phyloP scores from a whole-genome alignment of 2,888 invertebrate species.

The Clistopyga incitator region DNA sequence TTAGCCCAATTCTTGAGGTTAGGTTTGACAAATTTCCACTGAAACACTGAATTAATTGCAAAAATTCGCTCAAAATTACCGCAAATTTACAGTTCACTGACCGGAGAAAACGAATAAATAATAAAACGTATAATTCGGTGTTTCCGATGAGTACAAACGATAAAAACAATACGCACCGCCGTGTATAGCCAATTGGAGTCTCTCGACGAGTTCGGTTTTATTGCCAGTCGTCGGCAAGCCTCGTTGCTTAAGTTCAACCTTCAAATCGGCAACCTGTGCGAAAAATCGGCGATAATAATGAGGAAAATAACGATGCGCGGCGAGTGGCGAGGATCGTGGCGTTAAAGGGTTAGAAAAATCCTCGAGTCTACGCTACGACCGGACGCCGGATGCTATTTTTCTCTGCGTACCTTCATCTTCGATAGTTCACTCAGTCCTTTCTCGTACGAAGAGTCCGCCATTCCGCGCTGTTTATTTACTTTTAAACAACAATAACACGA shows the following conservation, averaged over 20 bases:
- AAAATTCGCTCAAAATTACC: not conserved
- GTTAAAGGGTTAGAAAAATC: slow-evolving; percentile 64
- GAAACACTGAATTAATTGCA: no score
- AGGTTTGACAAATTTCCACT: no score
- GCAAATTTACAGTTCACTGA: no score
- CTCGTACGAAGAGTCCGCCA: slow-evolving; percentile 83
- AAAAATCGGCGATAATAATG: slow-evolving; percentile 69
- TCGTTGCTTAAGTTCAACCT: slow-evolving; percentile 92
- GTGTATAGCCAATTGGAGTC: slow-evolving; percentile 89
- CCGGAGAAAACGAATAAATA: no score
- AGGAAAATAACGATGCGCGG: not conserved
- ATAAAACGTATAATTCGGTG: not conserved
- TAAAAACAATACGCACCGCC: slow-evolving; percentile 74
- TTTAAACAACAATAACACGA: not conserved
- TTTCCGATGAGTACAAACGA: no score
- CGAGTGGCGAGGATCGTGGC: not conserved
- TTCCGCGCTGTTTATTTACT: slow-evolving; percentile 63
- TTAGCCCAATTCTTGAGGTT: no score
- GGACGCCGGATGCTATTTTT: not conserved
- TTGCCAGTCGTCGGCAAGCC: slow-evolving; percentile 91
- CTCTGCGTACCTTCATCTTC: slow-evolving; percentile 81
- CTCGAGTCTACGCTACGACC: not conserved
- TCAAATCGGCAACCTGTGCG: slow-evolving; percentile 92
- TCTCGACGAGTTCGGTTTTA: slow-evolving; percentile 92
- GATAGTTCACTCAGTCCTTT: slow-evolving; percentile 81